A percentile compares a stretch with the other conserved stretches of the same genome.
Evolutionary conservation across 2,888 invertebrate species (phyloP).

Genomic region (Microdon myrmicae): DNA sequence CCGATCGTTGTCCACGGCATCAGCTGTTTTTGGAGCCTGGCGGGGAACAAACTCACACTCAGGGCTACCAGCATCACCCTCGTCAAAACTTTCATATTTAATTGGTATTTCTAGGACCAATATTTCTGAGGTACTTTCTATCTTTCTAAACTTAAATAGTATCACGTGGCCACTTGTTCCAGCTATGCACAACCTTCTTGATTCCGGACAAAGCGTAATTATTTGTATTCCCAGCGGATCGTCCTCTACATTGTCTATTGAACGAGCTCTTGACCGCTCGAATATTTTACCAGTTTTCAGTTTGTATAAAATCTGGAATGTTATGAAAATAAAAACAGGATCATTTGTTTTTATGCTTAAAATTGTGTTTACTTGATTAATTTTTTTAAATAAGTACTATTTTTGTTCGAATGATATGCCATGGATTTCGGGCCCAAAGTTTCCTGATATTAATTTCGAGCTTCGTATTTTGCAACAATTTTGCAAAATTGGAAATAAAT

Average conservation of each 20-base stretch:
- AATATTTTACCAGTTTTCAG: conserved; percentile 91
- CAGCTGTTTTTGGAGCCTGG: conserved; percentile 66
- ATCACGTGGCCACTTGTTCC: conserved; percentile 94
- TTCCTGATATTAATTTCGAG: too few species aligned
- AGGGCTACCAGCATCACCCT: conserved; percentile 79
- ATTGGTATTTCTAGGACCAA: conserved; percentile 87
- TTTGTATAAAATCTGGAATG: conserved; percentile 88
- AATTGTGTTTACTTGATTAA: too few species aligned
- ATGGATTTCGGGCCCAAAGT: too few species aligned
- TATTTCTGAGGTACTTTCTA: conserved; percentile 85
- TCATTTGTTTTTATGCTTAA: not conserved
- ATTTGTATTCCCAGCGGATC: conserved; percentile 91
- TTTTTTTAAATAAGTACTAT: too few species aligned
- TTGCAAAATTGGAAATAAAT: too few species aligned
- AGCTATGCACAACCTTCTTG: conserved; percentile 86
- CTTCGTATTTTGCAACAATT: too few species aligned
- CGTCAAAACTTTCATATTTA: conserved; percentile 83
- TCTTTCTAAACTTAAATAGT: conserved; percentile 94
- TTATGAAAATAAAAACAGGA: conserved; percentile 11
- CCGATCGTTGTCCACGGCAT: conserved; percentile 65
- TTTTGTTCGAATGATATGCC: too few species aligned
- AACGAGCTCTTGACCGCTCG: conserved; percentile 71
- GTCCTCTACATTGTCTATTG: conserved; percentile 76
- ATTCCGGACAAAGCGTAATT: conserved; percentile 93
- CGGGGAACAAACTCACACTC: conserved; percentile 80